Evolutionary conservation across 2,797 vertebrate species (phyloP).

Genomic region (Acomys russatus): DNA sequence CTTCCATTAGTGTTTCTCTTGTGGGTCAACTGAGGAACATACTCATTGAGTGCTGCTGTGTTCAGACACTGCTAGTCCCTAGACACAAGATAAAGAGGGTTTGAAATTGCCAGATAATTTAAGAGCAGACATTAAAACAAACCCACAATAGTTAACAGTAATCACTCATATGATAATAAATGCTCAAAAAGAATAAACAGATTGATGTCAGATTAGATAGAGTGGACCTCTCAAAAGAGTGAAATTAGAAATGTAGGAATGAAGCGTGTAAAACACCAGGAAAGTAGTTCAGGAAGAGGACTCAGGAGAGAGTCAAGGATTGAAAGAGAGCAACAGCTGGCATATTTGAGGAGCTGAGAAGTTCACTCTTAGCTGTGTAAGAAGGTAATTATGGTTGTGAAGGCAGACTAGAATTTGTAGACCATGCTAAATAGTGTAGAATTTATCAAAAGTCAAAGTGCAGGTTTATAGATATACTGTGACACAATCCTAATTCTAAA

Average conservation of each 20-base stretch:
- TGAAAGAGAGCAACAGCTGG: not conserved
- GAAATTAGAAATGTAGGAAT: not conserved
- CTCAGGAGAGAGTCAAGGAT: not conserved
- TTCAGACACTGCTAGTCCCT: not conserved
- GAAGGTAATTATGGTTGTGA: not conserved
- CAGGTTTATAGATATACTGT: not conserved
- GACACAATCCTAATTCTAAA: not conserved
- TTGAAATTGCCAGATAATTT: constrained; percentile 14
- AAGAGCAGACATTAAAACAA: constrained; percentile 31
- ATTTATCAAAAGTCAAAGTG: constrained; percentile 26
- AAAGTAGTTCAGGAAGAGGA: not conserved
- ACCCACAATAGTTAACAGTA: not conserved
- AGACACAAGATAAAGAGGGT: not conserved
- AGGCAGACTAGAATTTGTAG: not conserved
- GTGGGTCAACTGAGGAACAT: not conserved
- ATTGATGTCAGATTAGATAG: not conserved
- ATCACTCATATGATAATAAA: not conserved
- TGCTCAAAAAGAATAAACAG: constrained; percentile 7
- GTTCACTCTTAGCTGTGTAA: not conserved
- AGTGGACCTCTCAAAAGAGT: constrained; percentile 15
- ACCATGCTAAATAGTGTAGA: not conserved
- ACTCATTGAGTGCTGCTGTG: not conserved
- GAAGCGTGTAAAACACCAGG: not conserved
- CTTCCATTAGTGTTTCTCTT: not conserved
- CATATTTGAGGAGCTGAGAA: not conserved